Percentiles rank a stretch among this genome's conserved stretches.
Conservation (phyloP, 2,888 invertebrate genomes). For the Mesorhabditis spiculigera region DNA sequence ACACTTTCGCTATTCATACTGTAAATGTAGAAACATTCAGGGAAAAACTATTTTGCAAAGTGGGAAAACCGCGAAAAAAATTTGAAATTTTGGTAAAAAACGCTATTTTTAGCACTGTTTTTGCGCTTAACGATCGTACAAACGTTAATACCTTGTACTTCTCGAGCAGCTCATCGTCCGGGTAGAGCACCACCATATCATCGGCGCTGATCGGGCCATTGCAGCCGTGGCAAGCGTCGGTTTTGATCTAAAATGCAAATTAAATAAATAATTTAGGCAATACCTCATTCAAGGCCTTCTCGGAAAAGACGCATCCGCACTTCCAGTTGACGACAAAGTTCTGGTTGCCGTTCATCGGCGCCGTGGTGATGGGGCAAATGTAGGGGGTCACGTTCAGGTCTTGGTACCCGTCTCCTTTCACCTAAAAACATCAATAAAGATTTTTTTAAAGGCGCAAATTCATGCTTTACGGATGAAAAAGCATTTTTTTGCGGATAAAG, state of each 20-base stretch:
- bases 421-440: constrained; percentile 9
- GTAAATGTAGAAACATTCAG: neutral
- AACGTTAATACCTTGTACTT: constrained; percentile 63
- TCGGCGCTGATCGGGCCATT: constrained; percentile 63
- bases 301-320: constrained; percentile 95
- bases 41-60: neutral
- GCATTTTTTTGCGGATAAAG: neutral
- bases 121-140: too few relatives aligned
- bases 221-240: constrained; percentile 44
- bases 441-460: neutral
- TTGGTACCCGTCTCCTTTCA: constrained; percentile 39
- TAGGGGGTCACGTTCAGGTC: constrained; percentile 70
- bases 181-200: constrained; percentile 82
- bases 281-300: constrained; percentile 83
- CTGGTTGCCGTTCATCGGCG: constrained; percentile 92
- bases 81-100: neutral
- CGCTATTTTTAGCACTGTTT: too few relatives aligned
- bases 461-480: neutral
- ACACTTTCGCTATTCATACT: too few relatives aligned
- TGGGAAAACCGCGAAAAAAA: neutral
- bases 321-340: constrained; percentile 70
- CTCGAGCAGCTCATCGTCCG: constrained; percentile 70
- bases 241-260: constrained; percentile 20
- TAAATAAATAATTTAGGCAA: constrained; percentile 14
- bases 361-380: constrained; percentile 87